A percentile compares a stretch with the other conserved stretches of the same genome.
Evolutionary conservation across 2,113 vertebrate genomes (phyloP).

Genomic region (Proteles cristata): DNA sequence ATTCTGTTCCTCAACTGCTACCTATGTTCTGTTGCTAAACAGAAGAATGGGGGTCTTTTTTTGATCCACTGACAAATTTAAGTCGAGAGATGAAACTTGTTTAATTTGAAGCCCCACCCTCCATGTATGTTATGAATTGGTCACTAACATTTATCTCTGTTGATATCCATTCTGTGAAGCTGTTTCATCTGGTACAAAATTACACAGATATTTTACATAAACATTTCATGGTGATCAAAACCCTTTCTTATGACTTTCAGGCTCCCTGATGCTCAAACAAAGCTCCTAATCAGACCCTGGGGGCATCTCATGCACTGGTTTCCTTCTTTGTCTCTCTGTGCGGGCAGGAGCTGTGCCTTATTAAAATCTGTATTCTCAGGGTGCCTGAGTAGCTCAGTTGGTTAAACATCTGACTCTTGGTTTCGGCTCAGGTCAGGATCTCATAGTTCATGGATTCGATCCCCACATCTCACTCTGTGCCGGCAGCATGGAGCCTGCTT

Average conservation of each 20-base stretch:
- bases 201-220: neutral
- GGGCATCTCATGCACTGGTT: accelerated
- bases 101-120: neutral
- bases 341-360: neutral
- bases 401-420: too few relatives aligned
- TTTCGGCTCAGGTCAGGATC: too few relatives aligned
- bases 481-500: too few relatives aligned
- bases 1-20: neutral
- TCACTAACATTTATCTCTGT: neutral
- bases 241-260: neutral
- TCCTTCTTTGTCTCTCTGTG: neutral
- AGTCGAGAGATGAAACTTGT: neutral
- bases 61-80: neutral
- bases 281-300: neutral
- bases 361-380: neutral
- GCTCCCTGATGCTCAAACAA: too few relatives aligned
- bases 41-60: neutral
- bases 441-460: too few relatives aligned
- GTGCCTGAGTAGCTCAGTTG: too few relatives aligned
- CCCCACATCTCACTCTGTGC: too few relatives aligned
- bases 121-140: neutral
- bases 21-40: neutral
- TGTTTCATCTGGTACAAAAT: neutral
- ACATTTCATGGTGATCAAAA: neutral
- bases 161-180: neutral